Evolutionary conservation across 2,113 vertebrate species (phyloP), one percentile per base, ranked within the genome.

Genomic region (Tenebrosternarchus preto): DNA sequence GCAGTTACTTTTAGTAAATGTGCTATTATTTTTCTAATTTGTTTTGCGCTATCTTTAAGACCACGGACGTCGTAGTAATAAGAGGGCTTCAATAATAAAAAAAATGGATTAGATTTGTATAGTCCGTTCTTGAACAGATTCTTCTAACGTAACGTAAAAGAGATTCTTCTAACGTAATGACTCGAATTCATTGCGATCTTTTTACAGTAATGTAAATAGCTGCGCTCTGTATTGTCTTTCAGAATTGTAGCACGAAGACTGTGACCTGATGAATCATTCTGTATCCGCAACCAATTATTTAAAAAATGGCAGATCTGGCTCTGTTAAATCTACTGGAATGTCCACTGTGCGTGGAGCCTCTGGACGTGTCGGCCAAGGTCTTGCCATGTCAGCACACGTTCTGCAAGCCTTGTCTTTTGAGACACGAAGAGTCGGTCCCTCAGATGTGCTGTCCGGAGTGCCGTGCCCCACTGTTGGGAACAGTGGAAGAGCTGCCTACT

Each of bases 341-440:
- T 82, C 95, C 96, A 0, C 90, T 97, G 89, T 98, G 96, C 89
- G 90, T 92, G 8, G 92, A 96, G 74, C 95, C 91, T 85, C 92
- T 98, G 33, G 95, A 97, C 1, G 90, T 84, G 84, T 94, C 95
- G 0, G 95, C 96, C 0, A 97, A 95, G 88, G 95, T 98, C 71
- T 91, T 99, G 64, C 96, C 97, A n/a, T 98, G 97, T 92, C 96
- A 98, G 90, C 96, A 98, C 89, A 98, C 95, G 0, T 98, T 98
- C 93, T 99, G 96, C 85, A 90, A 93, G 81, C 88, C 94, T 46
- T 98, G 96, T 81, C 92, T 99, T 68, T 95, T 94, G 90, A 91
- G 90, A 84, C 94, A 95, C 74, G 90, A 95, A 87, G 91, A 92
- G 53, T 90, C 92, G 33, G 24, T 84, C 82, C 92, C 94, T 83